A percentile compares a stretch with the other conserved stretches of the same genome.
Conservation (phyloP, 23 tunicate species). For the Ciona savignyi region DNA sequence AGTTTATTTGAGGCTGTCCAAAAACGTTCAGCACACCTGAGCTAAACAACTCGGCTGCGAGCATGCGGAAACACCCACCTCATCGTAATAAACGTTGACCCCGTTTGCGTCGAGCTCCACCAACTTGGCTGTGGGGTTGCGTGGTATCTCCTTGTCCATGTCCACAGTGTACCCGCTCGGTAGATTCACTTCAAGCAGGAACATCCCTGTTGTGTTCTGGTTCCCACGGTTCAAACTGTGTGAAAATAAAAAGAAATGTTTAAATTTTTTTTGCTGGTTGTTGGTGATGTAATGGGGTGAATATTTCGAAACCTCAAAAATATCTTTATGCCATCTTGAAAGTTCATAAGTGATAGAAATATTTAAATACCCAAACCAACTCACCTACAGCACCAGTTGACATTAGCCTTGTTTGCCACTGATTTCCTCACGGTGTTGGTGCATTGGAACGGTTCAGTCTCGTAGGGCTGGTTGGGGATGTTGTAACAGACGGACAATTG, state of each 20-base stretch:
- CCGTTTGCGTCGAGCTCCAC: slow-evolving; percentile 44
- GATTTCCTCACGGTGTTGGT: neutral
- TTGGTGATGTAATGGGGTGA: too few species aligned
- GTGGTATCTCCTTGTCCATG: slow-evolving; percentile 16
- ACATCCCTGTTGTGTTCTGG: slow-evolving; percentile 74
- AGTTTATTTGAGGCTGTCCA: too few species aligned
- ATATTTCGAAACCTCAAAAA: neutral
- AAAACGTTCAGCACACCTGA: too few species aligned
- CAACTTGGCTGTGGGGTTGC: slow-evolving; percentile 33
- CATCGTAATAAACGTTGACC: slow-evolving; percentile 38
- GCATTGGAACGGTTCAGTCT: neutral
- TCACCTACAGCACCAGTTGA: slow-evolving; percentile 54
- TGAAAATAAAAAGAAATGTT: too few species aligned
- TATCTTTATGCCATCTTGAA: neutral
- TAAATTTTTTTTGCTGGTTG: too few species aligned
- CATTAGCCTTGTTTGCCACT: slow-evolving; percentile 6
- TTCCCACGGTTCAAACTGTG: slow-evolving; percentile 24
- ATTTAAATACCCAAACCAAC: neutral
- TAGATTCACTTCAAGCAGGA: slow-evolving; percentile 33
- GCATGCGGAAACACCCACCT: slow-evolving; percentile 17
- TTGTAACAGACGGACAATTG: neutral
- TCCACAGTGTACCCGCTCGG: slow-evolving; percentile 54
- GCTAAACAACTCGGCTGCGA: neutral
- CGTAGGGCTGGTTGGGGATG: neutral
- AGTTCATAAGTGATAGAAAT: neutral